These are phyloP conservation scores for Gopherus evgoodei DNA, from an alignment of 2,113 vertebrate genomes.

Conservation along the genomic window DNA sequence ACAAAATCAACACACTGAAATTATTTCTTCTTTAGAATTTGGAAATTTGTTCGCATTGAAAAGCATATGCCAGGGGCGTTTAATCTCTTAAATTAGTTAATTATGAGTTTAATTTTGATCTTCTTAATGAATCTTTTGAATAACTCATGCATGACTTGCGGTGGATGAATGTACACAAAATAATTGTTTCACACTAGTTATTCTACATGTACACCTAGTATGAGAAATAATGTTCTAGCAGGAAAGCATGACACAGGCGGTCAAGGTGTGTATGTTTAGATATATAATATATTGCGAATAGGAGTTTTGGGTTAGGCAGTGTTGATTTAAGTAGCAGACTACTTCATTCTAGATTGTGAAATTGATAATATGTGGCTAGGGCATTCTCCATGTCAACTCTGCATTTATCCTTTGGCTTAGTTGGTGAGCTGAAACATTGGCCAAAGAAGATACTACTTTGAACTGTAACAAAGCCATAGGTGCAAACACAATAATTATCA, in stretches of 20 bases:
- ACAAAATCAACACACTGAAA: background rate
- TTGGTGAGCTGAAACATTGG: background rate
- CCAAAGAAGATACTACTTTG: background rate
- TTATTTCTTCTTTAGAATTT: background rate
- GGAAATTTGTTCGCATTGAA: background rate
- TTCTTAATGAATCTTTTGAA: background rate
- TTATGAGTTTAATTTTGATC: background rate
- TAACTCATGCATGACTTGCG: rapidly evolving
- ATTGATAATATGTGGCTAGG: too few relatives aligned
- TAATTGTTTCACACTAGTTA: background rate
- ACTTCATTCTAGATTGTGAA: background rate
- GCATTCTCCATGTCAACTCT: slow-evolving; percentile 38
- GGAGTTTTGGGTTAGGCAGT: background rate
- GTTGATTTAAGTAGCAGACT: background rate
- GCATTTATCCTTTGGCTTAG: background rate
- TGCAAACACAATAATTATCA: background rate
- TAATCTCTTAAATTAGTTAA: background rate
- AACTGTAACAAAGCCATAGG: background rate
- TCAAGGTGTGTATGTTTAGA: rapidly evolving
- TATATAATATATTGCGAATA: background rate
- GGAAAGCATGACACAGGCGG: background rate
- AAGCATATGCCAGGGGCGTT: background rate
- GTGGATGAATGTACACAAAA: background rate
- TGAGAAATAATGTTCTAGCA: background rate
- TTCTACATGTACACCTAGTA: background rate